Evolutionary conservation across 2,888 invertebrate genomes (phyloP).

Genomic region (Noctua pronuba): DNA sequence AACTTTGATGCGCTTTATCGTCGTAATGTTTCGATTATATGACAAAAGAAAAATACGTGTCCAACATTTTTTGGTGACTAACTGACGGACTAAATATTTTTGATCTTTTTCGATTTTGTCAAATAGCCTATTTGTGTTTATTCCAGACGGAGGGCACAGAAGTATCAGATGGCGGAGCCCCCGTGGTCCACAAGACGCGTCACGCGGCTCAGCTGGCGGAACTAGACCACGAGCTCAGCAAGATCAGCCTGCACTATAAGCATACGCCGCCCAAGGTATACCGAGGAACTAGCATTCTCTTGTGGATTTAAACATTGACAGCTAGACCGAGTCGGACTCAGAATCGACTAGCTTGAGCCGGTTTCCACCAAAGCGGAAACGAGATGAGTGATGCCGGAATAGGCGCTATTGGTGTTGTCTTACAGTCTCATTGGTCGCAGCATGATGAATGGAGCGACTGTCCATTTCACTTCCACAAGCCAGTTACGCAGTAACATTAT

Average conservation of each 20-base stretch:
- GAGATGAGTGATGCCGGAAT: neutral
- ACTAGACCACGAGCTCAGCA: constrained; percentile 91
- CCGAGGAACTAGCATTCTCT: neutral
- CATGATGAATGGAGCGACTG: neutral
- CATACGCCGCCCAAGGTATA: constrained; percentile 81
- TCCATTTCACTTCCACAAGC: neutral
- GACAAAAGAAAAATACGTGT: no score
- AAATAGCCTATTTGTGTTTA: no score
- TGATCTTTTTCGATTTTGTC: no score
- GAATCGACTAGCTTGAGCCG: neutral
- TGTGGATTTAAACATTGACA: neutral
- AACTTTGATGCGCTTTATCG: no score
- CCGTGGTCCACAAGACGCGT: constrained; percentile 69
- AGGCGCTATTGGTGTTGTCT: neutral
- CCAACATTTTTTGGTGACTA: no score
- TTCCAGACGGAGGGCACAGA: constrained; percentile 63
- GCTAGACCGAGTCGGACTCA: neutral
- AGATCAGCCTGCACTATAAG: constrained; percentile 90
- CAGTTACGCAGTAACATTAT: neutral
- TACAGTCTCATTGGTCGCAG: neutral
- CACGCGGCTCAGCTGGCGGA: constrained; percentile 89
- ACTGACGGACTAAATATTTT: no score
- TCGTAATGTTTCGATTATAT: no score
- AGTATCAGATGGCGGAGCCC: constrained; percentile 63
- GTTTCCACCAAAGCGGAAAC: neutral